Evolutionary conservation across 92 coral and sea anemone species (phyloP).

Genomic region (Parazoanthus swiftii): DNA sequence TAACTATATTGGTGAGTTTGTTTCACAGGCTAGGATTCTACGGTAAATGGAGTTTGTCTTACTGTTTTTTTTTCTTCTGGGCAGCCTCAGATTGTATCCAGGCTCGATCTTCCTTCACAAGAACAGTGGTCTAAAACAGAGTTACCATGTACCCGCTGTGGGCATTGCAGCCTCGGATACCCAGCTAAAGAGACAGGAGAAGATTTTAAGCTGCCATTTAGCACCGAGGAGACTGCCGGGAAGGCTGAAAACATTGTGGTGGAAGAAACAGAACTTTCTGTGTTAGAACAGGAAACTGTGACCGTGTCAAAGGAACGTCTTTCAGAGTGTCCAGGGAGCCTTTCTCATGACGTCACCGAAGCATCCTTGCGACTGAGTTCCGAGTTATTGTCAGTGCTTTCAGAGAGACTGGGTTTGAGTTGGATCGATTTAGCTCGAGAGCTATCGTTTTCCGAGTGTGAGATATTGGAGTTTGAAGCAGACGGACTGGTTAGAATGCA

Average conservation of each 20-base stretch:
- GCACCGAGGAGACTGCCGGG: conserved; percentile 26
- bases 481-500: conserved; percentile 11
- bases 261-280: background rate
- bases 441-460: conserved; percentile 8
- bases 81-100: background rate
- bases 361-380: background rate
- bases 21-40: background rate
- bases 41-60: background rate
- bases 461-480: conserved; percentile 5
- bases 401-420: conserved; percentile 38
- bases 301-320: background rate
- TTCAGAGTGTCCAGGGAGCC: background rate
- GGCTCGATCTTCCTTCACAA: background rate
- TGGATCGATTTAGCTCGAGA: conserved; percentile 41
- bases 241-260: background rate
- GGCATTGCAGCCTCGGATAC: background rate
- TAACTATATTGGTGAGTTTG: background rate
- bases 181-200: background rate
- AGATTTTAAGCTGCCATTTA: background rate
- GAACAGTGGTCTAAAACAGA: background rate
- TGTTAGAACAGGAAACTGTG: conserved; percentile 13
- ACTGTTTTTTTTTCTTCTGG: background rate
- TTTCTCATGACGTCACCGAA: background rate
- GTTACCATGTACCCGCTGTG: background rate
- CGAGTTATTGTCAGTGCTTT: conserved; percentile 5